Conservation (phyloP, 2,888 invertebrate genomes). For the Gastrophysa polygoni region DNA sequence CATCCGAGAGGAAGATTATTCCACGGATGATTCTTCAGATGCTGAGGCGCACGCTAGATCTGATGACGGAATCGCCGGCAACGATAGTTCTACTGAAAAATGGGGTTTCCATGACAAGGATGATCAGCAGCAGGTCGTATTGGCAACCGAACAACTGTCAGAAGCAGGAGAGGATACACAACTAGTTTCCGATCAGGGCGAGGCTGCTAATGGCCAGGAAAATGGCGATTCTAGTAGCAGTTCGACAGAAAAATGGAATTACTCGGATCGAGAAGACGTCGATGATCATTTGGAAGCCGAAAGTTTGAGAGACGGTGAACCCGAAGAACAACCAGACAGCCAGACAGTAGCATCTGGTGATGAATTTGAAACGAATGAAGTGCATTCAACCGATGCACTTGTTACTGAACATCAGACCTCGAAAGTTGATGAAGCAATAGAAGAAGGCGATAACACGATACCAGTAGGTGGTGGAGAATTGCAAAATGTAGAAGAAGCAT, state of each 20-base stretch:
- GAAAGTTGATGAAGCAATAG: not conserved
- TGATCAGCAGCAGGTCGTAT: too few relatives aligned
- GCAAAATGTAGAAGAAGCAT: not conserved
- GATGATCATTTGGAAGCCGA: conserved; percentile 9
- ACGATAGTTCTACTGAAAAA: too few relatives aligned
- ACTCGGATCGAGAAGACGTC: not conserved
- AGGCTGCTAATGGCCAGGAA: not conserved
- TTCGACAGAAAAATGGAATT: not conserved
- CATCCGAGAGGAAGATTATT: not conserved
- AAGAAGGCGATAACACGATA: not conserved
- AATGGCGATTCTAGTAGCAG: not conserved
- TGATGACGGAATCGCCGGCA: too few relatives aligned
- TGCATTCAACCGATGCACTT: not conserved
- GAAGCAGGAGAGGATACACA: too few relatives aligned
- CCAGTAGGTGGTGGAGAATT: not conserved
- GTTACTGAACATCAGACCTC: not conserved
- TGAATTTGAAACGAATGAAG: not conserved
- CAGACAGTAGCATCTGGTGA: too few relatives aligned
- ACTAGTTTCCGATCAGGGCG: too few relatives aligned
- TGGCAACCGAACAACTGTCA: too few relatives aligned
- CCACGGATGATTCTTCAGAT: not conserved
- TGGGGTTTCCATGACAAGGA: too few relatives aligned
- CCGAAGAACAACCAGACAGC: not conserved
- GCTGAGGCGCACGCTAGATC: not conserved
- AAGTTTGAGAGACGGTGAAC: not conserved